These are phyloP conservation scores for Oreotrochilus melanogaster DNA, from an alignment of 2,113 vertebrate species.

Conservation along the genomic window DNA sequence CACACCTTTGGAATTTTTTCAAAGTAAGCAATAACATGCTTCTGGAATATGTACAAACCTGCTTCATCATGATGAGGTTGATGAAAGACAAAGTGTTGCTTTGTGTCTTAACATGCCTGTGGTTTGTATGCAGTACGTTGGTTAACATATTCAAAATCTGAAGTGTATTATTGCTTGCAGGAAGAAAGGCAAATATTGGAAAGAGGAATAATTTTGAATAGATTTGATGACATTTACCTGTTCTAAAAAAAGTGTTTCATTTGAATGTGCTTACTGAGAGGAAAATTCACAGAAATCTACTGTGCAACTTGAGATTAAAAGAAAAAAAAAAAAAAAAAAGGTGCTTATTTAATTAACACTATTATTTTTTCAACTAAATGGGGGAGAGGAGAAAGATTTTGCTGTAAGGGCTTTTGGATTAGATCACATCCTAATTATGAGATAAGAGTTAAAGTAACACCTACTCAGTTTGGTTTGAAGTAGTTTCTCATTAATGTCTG, in stretches of 20 bases:
- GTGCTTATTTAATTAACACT: not conserved
- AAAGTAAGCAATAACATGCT: not conserved
- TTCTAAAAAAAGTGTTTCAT: not conserved
- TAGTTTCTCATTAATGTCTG: not conserved
- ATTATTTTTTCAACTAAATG: not conserved
- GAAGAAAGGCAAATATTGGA: not conserved
- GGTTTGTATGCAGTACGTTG: not conserved
- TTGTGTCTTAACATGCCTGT: constrained; percentile 30
- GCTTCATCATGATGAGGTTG: not conserved
- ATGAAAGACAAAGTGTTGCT: not conserved
- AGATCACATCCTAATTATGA: not conserved
- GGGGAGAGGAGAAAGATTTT: not conserved
- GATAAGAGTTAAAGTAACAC: not conserved
- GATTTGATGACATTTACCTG: not conserved
- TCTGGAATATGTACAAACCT: not conserved
- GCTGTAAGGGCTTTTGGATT: not conserved
- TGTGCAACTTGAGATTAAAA: not conserved
- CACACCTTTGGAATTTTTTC: not conserved
- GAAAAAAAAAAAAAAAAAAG: rapidly evolving
- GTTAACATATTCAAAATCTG: not conserved
- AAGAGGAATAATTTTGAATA: not conserved
- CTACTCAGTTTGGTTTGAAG: not conserved
- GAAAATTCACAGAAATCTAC: not conserved
- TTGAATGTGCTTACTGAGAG: not conserved
- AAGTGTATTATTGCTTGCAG: not conserved